Conservation (phyloP, 2,797 vertebrate species). For the Poecile montanus region DNA sequence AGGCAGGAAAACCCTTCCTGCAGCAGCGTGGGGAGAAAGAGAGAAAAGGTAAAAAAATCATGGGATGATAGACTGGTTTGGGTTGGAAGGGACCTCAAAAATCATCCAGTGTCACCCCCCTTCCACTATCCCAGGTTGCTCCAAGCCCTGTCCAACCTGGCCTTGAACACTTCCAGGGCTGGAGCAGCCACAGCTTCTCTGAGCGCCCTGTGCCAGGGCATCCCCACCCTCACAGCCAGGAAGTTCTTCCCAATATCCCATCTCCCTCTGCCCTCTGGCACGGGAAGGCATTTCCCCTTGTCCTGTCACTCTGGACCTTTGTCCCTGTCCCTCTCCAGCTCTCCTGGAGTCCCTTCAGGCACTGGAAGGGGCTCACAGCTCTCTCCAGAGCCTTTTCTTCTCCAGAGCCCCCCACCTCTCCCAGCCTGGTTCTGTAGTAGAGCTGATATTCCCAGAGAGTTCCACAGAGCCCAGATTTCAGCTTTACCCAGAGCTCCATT, state of each 20-base stretch:
- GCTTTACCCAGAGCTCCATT: neutral
- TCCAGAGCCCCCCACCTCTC: neutral
- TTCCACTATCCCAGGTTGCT: accelerated
- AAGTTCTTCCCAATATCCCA: neutral
- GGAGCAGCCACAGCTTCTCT: neutral
- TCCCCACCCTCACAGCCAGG: accelerated
- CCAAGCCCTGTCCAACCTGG: neutral
- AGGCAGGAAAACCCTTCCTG: neutral
- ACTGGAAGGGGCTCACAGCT: neutral
- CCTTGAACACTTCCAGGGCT: neutral
- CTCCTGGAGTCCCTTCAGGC: neutral
- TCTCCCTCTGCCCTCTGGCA: accelerated
- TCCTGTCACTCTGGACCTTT: neutral
- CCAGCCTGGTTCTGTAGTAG: neutral
- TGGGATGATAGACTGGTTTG: neutral
- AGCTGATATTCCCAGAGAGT: neutral
- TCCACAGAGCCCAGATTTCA: neutral
- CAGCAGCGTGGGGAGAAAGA: accelerated
- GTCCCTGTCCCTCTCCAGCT: neutral
- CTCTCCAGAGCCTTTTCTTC: neutral
- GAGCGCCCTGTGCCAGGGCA: neutral
- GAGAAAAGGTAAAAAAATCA: neutral
- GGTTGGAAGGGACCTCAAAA: neutral
- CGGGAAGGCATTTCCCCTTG: neutral
- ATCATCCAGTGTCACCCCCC: too few relatives aligned